Evolutionary conservation across 2,113 vertebrate genomes (phyloP).

Genomic region (Ciconia boyciana): DNA sequence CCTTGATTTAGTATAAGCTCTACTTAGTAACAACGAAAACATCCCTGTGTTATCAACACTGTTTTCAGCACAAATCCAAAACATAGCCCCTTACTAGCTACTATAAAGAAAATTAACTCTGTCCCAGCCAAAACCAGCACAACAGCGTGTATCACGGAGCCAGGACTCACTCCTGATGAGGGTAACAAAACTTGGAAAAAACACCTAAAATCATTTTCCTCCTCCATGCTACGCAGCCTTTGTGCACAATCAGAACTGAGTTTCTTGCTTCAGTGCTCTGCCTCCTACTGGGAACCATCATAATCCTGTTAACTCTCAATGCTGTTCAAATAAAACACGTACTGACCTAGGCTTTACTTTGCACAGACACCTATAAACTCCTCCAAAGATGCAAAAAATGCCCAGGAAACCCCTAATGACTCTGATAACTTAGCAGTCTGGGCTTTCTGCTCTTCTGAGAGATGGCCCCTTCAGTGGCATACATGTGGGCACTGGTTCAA

Average conservation of each 20-base stretch:
- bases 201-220: background rate
- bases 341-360: background rate
- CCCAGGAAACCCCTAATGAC: background rate
- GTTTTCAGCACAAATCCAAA: no score
- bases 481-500: background rate
- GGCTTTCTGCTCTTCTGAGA: background rate
- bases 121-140: no score
- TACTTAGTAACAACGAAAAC: no score
- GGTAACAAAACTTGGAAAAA: background rate
- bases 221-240: fast-evolving
- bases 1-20: no score
- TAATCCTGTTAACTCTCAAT: fast-evolving
- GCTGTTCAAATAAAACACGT: fast-evolving
- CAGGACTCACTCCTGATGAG: background rate
- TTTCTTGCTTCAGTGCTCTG: background rate
- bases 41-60: no score
- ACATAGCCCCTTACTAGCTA: no score
- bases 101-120: no score
- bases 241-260: background rate
- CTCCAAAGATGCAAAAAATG: background rate
- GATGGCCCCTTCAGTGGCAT: background rate
- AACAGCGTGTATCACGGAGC: background rate
- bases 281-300: background rate
- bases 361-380: background rate
- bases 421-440: background rate